A percentile compares a stretch with the other conserved stretches of the same genome.
Evolutionary conservation across 2,888 invertebrate species (phyloP).

Genomic region (Morpho deidamia): DNA sequence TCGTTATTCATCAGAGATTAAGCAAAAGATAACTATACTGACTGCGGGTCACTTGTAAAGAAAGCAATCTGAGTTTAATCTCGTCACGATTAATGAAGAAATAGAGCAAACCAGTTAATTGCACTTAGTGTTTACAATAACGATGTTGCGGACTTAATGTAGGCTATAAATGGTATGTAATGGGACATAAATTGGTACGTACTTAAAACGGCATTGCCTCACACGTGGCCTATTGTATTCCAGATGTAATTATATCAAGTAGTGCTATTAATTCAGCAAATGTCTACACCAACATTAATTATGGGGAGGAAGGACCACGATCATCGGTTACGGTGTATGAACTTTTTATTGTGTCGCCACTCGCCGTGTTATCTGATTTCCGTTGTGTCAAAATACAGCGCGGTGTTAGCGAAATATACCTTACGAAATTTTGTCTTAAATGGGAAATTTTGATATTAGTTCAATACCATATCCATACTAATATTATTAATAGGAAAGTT

Average conservation of each 20-base stretch:
- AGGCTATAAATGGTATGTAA: slow-evolving; percentile 11
- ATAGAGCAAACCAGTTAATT: slow-evolving; percentile 4
- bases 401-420: too few species aligned
- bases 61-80: background rate
- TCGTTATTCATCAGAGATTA: too few species aligned
- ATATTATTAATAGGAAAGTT: too few species aligned
- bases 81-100: slow-evolving; percentile 2
- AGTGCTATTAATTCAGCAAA: slow-evolving; percentile 23
- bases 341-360: slow-evolving; percentile 27
- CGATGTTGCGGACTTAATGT: slow-evolving; percentile 7
- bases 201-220: slow-evolving; percentile 10
- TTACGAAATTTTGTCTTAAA: too few species aligned
- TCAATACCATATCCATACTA: too few species aligned
- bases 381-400: slow-evolving; percentile 17
- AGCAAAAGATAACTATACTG: background rate
- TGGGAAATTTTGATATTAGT: too few species aligned
- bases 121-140: background rate
- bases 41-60: background rate
- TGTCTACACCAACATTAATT: slow-evolving; percentile 17
- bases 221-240: slow-evolving; percentile 21
- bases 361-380: slow-evolving; percentile 20
- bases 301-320: slow-evolving; percentile 43
- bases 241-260: slow-evolving; percentile 19
- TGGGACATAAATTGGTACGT: slow-evolving; percentile 8
- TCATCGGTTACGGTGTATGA: slow-evolving; percentile 34